Evolutionary conservation across 2,113 vertebrate genomes (phyloP), one percentile per base, ranked within the genome.

Genomic region (Malurus melanocephalus): DNA sequence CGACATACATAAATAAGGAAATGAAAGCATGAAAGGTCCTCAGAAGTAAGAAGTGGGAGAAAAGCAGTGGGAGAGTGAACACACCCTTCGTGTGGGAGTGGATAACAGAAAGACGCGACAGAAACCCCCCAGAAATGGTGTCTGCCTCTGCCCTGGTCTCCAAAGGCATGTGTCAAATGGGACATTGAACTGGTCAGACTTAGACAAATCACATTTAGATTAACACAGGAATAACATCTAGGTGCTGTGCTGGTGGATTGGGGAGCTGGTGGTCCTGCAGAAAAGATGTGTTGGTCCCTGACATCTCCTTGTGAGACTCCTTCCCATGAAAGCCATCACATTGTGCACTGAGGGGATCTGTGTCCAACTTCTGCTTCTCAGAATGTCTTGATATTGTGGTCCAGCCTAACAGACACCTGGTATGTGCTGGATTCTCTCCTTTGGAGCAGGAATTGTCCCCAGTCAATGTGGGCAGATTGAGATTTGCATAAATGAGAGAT

Each of bases 301-400:
- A 30, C 5, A 51, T 16, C 11, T 76, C 11, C 6, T 22, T 27
- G 5, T 26, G 22, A 59, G 16, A 17, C 6, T 81, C 8, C 35
- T 53, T 66, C 22, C 40, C 0, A 1, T 46, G 10, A 5, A 13
- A n/a, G 3, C 6, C 19, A 8, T n/a, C 5, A 52, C 3, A 10
- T 19, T 2, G 1, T 16, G 12, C 21, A 59, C 11, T 22, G 27
- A 85, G 68, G 32, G 76, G 4, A 15, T 69, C 38, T 48, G 6
- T 6, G 28, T 7, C 4, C 7, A 45, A 0, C 5, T 51, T 57
- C 10, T 57, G 16, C 23, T 56, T 82, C 74, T 75, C 59, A 81
- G 76, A 79, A 73, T 33, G 48, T 27, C 22, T 40, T 1, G 0
- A 4, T 68, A 3, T 18, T 66, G 4, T 46, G 61, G 7, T 65